These are phyloP conservation scores for Syrphus vitripennis DNA, from an alignment of 2,888 invertebrate species.

Conservation along the genomic window DNA sequence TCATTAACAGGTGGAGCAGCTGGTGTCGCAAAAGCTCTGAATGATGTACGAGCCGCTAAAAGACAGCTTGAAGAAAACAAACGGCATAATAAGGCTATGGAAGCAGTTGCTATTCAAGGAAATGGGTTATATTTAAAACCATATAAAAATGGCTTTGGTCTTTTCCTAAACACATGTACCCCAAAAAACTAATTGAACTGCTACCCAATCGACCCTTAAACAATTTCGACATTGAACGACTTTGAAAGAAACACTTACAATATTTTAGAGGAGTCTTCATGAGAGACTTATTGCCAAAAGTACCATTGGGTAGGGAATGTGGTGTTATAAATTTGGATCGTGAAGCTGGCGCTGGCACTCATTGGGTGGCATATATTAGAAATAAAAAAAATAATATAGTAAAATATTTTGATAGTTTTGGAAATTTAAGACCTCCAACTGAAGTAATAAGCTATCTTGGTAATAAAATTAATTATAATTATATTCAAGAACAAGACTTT, in stretches of 20 bases:
- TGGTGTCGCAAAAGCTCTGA: slow-evolving; percentile 76
- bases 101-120: too few species aligned
- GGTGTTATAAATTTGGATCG: too few species aligned
- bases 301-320: too few species aligned
- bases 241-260: not conserved
- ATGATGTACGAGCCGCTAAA: slow-evolving; percentile 75
- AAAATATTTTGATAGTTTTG: too few species aligned
- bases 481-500: slow-evolving; percentile 74
- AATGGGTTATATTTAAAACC: not conserved
- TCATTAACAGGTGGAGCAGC: slow-evolving; percentile 76
- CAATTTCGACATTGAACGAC: not conserved
- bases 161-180: not conserved
- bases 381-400: too few species aligned
- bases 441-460: slow-evolving; percentile 75
- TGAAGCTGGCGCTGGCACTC: too few species aligned
- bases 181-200: not conserved
- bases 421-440: slow-evolving; percentile 73
- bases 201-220: not conserved
- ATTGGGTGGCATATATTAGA: too few species aligned
- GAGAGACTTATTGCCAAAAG: not conserved
- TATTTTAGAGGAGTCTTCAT: not conserved
- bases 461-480: slow-evolving; percentile 73
- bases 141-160: not conserved
- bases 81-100: slow-evolving; percentile 11
- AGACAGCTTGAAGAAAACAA: not conserved